Conservation (phyloP, 30 jellyfish, hydroid and myxozoan genomes). For the Chironex yamaguchii region DNA sequence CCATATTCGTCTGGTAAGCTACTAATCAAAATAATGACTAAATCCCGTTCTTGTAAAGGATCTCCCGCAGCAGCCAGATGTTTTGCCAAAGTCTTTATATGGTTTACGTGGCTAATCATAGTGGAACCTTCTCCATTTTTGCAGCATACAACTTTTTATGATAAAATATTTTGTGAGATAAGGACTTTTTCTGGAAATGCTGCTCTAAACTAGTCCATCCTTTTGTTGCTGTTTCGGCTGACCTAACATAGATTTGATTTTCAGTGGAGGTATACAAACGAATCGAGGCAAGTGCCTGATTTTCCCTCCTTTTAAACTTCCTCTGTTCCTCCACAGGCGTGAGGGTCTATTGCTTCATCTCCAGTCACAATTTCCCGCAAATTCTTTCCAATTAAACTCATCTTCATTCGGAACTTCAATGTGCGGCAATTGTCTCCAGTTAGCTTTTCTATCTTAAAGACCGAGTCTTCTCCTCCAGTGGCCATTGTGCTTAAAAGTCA, state of each 20-base stretch:
- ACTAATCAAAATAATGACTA: conserved; percentile 33
- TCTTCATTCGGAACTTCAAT: conserved; percentile 22
- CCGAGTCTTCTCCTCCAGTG: not conserved
- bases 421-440: conserved; percentile 2
- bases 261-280: conserved; percentile 15
- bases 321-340: conserved; percentile 1
- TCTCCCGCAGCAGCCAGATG: conserved; percentile 54
- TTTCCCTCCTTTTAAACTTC: conserved; percentile 6
- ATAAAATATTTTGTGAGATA: conserved; percentile 30
- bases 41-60: conserved; percentile 17
- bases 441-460: not conserved
- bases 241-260: not conserved
- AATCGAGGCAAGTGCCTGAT: conserved; percentile 42
- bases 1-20: too few relatives aligned
- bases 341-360: not conserved
- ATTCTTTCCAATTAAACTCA: conserved; percentile 5
- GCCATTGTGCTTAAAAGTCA: too few relatives aligned
- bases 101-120: conserved; percentile 37
- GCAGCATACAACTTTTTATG: conserved; percentile 45
- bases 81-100: conserved; percentile 15
- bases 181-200: conserved; percentile 30
- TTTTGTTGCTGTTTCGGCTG: conserved; percentile 26
- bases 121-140: conserved; percentile 30
- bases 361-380: conserved; percentile 6
- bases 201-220: conserved; percentile 44